Evolutionary conservation across 1,140 invertebrate species (phyloP), one percentile per base, ranked within the genome.

Genomic region (Calosoma granatense): DNA sequence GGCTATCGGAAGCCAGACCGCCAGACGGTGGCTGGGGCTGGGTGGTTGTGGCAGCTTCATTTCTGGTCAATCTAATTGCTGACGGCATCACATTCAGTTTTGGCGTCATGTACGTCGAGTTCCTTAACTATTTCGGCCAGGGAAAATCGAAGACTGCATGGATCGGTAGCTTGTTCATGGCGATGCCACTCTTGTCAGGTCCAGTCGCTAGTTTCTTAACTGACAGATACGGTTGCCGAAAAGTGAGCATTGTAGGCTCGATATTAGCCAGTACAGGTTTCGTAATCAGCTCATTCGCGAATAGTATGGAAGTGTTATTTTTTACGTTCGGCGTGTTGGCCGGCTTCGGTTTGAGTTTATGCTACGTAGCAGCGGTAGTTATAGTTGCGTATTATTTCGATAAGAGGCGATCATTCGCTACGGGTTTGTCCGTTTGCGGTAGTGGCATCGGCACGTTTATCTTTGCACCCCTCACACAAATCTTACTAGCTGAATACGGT

Each of bases 371-470:
- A 1, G 88, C 89, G 0, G 88, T 92, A 1, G 94, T 97, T 0
- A 92, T 94, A 61, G 94, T 98, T 1, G 92, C 94, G 1, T 95
- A 94, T 68, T 98, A 97, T 70, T 98, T 98, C 70, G 94, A 97
- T 63, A 90, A 90, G 63, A 86, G 83, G 65, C 75, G 94, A 53
- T 94, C 92, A 0, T 81, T 97, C 43, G 94, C 94, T 0, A 97
- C 93, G 0, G 94, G 94, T 0, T 77, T 97, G 20, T 89, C 92
- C 0, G 92, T 95, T 1, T 94, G 91, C 67, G 92, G 92, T 0
- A 91, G 88, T 64, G 88, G 88, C 4, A 88, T 90, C 41, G 87
- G 93, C 1, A 95, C 92, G 0, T 94, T 96, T 67, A 82, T 96
- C 53, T 94, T 95, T 70, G 88, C 92, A 1, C 92, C 92, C 0